A percentile compares a stretch with the other conserved stretches of the same genome.
Evolutionary conservation across 1,140 invertebrate genomes (phyloP).

Genomic region (Drosophila lowei): DNA sequence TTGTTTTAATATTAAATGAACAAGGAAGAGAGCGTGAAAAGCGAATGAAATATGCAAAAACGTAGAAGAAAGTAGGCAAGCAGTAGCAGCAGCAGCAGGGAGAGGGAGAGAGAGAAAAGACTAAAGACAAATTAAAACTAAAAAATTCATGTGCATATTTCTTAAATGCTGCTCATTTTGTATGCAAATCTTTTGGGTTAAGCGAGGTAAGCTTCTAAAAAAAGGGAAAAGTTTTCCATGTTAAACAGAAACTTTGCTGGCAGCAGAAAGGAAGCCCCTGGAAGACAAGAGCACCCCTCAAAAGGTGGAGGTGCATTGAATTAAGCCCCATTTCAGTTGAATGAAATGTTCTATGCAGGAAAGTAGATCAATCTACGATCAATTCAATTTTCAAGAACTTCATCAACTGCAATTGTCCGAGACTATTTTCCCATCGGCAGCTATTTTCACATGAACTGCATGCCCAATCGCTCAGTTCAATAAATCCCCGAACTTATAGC

Average conservation of each 20-base stretch:
- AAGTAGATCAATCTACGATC: slow-evolving; percentile 6
- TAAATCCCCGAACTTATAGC: slow-evolving; percentile 57
- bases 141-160: slow-evolving; percentile 78
- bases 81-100: slow-evolving; percentile 14
- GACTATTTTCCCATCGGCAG: slow-evolving; percentile 17
- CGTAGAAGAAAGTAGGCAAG: slow-evolving; percentile 18
- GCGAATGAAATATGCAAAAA: slow-evolving; percentile 72
- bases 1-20: slow-evolving; percentile 80
- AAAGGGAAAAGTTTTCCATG: slow-evolving; percentile 9
- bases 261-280: background rate
- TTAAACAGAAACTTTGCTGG: background rate
- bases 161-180: slow-evolving; percentile 69
- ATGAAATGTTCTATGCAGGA: background rate
- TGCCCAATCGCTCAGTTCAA: slow-evolving; percentile 42
- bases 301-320: slow-evolving; percentile 24
- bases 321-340: slow-evolving; percentile 6
- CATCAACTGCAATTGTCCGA: slow-evolving; percentile 6
- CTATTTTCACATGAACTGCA: slow-evolving; percentile 24
- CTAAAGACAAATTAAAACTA: slow-evolving; percentile 74
- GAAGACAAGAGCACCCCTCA: background rate
- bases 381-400: slow-evolving; percentile 36
- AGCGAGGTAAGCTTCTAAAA: slow-evolving; percentile 18
- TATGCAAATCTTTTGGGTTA: slow-evolving; percentile 66
- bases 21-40: slow-evolving; percentile 62
- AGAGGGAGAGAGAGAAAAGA: slow-evolving; percentile 42